These are phyloP conservation scores for Hyalella azteca DNA, from an alignment of 2,888 invertebrate species.

Conservation along the genomic window DNA sequence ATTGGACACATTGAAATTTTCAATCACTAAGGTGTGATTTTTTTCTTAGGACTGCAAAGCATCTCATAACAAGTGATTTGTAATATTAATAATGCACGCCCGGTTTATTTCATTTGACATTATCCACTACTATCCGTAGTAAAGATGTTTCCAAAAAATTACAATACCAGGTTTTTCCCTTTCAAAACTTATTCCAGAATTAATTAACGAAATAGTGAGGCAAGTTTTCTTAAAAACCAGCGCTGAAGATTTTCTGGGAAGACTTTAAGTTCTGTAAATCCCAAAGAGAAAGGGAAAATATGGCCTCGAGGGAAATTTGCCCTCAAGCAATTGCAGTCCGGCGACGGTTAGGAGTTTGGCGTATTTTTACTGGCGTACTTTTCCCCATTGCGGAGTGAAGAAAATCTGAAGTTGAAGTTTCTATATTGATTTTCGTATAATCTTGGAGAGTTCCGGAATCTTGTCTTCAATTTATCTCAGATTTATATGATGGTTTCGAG, in stretches of 20 bases:
- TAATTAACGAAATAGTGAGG: slow-evolving; percentile 7
- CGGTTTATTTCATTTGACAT: too few species aligned
- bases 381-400: background rate
- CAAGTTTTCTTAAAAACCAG: background rate
- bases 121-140: too few species aligned
- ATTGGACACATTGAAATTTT: too few species aligned
- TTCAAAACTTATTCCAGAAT: too few species aligned
- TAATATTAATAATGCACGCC: too few species aligned
- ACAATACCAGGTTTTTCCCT: too few species aligned
- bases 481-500: slow-evolving; percentile 10
- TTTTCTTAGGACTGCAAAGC: too few species aligned
- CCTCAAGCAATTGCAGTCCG: slow-evolving; percentile 1
- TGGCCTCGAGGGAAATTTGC: slow-evolving; percentile 26
- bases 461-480: slow-evolving; percentile 20
- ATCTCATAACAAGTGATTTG: too few species aligned
- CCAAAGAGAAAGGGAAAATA: slow-evolving; percentile 2
- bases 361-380: background rate
- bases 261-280: slow-evolving; percentile 16
- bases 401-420: slow-evolving; percentile 1
- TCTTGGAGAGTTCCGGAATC: background rate
- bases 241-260: background rate
- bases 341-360: slow-evolving; percentile 4
- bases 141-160: too few species aligned
- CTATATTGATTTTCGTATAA: slow-evolving; percentile 17
- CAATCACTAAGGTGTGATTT: too few species aligned